phyloP scores from a whole-genome alignment of 2,797 vertebrate genomes.

The Rhinichthys osculus region DNA sequence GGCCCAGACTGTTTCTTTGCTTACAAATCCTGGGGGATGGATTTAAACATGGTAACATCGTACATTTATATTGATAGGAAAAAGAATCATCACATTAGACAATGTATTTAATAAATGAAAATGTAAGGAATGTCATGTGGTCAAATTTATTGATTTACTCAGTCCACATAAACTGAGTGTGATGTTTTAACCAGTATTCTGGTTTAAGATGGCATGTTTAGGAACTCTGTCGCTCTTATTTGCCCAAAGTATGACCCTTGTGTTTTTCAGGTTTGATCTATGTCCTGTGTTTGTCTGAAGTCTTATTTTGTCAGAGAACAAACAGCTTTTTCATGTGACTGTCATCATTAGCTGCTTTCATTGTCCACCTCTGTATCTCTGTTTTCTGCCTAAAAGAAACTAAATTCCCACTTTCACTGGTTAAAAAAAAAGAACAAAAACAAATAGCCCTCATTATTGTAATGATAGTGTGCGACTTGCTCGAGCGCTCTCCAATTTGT shows the following conservation, averaged over 20 bases:
- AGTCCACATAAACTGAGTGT: neutral
- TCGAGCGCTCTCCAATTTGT: constrained; percentile 50
- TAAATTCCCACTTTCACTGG: constrained; percentile 14
- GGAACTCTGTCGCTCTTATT: neutral
- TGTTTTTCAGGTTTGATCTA: neutral
- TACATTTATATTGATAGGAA: neutral
- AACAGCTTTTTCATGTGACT: neutral
- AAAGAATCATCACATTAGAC: neutral
- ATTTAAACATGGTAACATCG: neutral
- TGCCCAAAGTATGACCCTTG: neutral
- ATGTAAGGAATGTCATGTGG: neutral
- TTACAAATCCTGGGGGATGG: neutral
- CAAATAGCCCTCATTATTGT: constrained; percentile 61
- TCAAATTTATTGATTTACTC: too few species aligned
- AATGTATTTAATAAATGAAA: neutral
- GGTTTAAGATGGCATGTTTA: neutral
- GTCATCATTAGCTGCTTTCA: constrained; percentile 3
- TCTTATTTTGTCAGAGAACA: neutral
- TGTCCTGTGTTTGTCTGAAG: neutral
- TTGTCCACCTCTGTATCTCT: neutral
- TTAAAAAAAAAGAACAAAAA: neutral
- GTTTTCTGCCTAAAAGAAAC: constrained; percentile 25
- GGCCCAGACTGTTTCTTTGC: neutral
- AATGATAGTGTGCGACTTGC: constrained; percentile 27
- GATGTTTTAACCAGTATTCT: neutral